Evolutionary conservation across 2,888 invertebrate species (phyloP).

Genomic region (Troglohyphantes excavatus): DNA sequence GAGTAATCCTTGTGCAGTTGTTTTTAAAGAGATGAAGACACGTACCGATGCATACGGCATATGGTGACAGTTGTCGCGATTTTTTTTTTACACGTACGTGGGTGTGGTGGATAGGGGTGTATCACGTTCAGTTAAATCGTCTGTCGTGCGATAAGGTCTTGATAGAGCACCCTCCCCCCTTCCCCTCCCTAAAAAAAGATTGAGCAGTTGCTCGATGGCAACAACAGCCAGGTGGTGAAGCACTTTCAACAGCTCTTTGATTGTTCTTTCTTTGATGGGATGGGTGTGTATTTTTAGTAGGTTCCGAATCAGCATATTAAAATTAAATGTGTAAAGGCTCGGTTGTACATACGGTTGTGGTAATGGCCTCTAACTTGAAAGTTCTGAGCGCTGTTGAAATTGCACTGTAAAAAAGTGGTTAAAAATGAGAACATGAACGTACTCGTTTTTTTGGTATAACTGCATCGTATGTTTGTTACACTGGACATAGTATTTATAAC

Average conservation of each 20-base stretch:
- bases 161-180: slow-evolving; percentile 54
- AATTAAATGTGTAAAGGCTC: neutral
- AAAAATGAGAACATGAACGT: no score
- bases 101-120: slow-evolving; percentile 27
- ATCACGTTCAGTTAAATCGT: slow-evolving; percentile 69
- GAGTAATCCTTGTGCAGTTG: no score
- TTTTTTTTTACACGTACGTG: neutral
- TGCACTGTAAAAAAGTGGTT: no score
- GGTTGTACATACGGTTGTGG: no score
- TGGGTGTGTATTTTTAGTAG: no score
- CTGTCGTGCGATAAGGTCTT: slow-evolving; percentile 70
- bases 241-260: slow-evolving; percentile 1
- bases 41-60: slow-evolving; percentile 21
- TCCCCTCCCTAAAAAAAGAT: no score
- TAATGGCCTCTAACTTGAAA: no score
- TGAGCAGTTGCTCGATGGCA: slow-evolving; percentile 16
- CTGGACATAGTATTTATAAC: no score
- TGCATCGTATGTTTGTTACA: no score
- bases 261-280: neutral
- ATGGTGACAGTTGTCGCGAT: slow-evolving; percentile 53
- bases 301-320: slow-evolving; percentile 1
- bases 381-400: no score
- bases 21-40: neutral
- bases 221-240: slow-evolving; percentile 48
- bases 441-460: no score